Evolutionary conservation across 2,797 vertebrate species (phyloP).

Genomic region (Onychomys arenicola): DNA sequence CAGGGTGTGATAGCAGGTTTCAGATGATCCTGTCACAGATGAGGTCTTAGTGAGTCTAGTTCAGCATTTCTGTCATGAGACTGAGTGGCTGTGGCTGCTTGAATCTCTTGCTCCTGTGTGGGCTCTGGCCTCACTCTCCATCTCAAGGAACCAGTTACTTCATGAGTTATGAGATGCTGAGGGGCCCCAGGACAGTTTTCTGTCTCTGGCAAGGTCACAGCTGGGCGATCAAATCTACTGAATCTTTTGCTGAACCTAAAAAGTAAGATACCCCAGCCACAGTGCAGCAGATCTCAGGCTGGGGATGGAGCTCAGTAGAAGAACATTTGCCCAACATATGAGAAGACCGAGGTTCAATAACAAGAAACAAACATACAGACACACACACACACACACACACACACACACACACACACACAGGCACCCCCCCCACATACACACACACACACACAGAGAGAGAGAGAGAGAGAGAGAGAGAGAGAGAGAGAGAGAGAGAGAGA

Average conservation of each 20-base stretch:
- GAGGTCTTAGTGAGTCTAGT: no score
- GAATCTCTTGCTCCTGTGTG: no score
- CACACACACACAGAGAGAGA: no score
- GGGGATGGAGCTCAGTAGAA: not conserved
- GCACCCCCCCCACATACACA: no score
- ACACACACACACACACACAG: no score
- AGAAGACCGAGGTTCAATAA: not conserved
- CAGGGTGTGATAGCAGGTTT: not conserved
- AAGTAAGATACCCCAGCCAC: not conserved
- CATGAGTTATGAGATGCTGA: not conserved
- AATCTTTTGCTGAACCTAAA: not conserved
- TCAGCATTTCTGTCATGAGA: not conserved
- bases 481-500: no score
- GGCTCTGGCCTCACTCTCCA: not conserved
- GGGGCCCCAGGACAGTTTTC: accelerated
- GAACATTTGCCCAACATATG: not conserved
- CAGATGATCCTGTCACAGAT: no score
- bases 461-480: no score
- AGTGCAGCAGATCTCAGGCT: not conserved
- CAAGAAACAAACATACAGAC: not conserved
- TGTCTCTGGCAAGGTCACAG: not conserved
- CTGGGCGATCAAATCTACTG: not conserved
- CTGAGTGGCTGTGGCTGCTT: accelerated
- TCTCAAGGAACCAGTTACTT: not conserved
- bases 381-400: not conserved